A percentile compares a stretch with the other conserved stretches of the same genome.
Conservation (phyloP, 2,113 vertebrate genomes). For the Orycteropus afer region DNA sequence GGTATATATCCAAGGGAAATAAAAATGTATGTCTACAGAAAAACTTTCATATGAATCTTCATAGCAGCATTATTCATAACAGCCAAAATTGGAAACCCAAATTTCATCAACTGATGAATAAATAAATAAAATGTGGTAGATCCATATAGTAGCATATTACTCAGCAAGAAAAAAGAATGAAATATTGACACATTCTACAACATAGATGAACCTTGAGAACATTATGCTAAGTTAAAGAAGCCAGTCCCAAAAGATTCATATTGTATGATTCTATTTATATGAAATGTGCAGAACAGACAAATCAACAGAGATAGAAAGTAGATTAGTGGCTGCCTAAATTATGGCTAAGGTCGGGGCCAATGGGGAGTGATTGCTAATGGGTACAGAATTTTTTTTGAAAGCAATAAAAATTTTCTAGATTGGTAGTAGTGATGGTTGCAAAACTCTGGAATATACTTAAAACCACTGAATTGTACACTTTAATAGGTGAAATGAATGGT, state of each 20-base stretch:
- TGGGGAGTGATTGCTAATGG: background rate
- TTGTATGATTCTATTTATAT: no score
- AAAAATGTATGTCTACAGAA: background rate
- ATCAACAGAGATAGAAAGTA: background rate
- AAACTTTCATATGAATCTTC: no score
- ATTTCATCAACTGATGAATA: background rate
- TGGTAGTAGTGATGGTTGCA: background rate
- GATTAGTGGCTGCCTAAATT: background rate
- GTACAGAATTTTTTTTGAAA: background rate
- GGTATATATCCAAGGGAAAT: background rate
- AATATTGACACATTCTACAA: background rate
- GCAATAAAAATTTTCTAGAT: background rate
- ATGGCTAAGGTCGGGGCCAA: no score
- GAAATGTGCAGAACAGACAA: no score
- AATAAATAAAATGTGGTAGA: background rate
- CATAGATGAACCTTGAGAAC: no score
- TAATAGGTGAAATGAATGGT: background rate
- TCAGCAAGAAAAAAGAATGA: background rate
- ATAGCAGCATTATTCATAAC: background rate
- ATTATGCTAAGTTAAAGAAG: no score
- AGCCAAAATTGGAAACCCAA: background rate
- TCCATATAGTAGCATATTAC: background rate
- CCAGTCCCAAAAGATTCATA: no score
- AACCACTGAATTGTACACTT: background rate
- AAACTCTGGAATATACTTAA: background rate